A percentile compares a stretch with the other conserved stretches of the same genome.
phyloP scores from a whole-genome alignment of 2,888 invertebrate species.

The Erebia epiphron region DNA sequence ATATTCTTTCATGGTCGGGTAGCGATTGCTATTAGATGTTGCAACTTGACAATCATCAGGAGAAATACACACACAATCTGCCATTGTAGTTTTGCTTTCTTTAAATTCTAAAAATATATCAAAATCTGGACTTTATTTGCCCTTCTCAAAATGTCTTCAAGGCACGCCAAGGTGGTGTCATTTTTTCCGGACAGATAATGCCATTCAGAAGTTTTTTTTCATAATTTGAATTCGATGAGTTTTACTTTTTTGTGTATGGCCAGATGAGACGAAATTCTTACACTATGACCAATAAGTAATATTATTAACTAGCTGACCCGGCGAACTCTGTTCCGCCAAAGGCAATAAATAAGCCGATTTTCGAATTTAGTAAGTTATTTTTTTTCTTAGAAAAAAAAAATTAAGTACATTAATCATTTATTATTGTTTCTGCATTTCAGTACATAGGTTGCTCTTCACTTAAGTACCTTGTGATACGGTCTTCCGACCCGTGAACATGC shows the following conservation, averaged over 20 bases:
- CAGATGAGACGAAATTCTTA: neutral
- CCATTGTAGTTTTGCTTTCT: neutral
- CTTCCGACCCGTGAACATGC: too few species aligned
- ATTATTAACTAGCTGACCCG: too few species aligned
- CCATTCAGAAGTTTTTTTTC: neutral
- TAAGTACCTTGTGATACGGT: too few species aligned
- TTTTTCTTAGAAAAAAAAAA: too few species aligned
- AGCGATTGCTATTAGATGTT: conserved; percentile 48
- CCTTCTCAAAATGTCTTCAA: neutral
- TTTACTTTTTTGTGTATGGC: neutral
- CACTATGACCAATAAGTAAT: neutral
- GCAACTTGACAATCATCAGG: conserved; percentile 37
- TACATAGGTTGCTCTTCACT: too few species aligned
- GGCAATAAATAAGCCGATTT: too few species aligned
- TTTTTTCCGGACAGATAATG: too few species aligned
- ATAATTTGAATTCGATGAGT: neutral
- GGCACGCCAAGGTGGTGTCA: neutral
- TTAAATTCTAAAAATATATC: neutral
- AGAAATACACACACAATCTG: neutral
- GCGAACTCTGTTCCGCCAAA: too few species aligned
- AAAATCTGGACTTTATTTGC: neutral
- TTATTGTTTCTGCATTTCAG: too few species aligned
- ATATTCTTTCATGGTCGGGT: conserved; percentile 72
- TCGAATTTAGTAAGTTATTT: too few species aligned
- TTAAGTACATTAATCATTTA: too few species aligned